phyloP scores from a whole-genome alignment of 2,888 invertebrate genomes.

The Campoletis raptor region DNA sequence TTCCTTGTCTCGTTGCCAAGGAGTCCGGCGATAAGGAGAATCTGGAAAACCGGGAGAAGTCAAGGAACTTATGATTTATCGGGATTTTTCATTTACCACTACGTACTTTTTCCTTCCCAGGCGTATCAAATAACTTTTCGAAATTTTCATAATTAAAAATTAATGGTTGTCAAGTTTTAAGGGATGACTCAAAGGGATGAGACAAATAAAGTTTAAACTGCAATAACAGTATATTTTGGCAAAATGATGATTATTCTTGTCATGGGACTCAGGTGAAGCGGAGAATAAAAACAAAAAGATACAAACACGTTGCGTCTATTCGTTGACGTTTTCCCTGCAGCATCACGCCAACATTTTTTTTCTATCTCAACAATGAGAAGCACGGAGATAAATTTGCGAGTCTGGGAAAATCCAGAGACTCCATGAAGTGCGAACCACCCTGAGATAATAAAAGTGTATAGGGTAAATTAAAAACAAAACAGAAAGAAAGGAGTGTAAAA shows the following conservation, averaged over 20 bases:
- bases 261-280: not conserved
- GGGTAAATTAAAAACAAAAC: conserved; percentile 85
- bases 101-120: no score
- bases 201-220: not conserved
- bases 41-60: no score
- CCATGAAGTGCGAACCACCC: conserved; percentile 24
- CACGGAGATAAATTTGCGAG: conserved; percentile 42
- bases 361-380: conserved; percentile 85
- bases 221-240: not conserved
- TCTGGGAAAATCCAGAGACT: not conserved
- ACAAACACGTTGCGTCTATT: not conserved
- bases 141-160: no score
- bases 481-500: not conserved
- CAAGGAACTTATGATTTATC: no score
- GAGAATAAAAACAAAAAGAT: not conserved
- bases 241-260: not conserved
- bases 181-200: no score
- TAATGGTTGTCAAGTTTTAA: no score
- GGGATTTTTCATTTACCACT: no score
- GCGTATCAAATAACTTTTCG: no score
- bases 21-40: no score
- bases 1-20: no score
- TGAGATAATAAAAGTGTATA: conserved; percentile 83
- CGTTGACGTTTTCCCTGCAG: conserved; percentile 69
- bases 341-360: conserved; percentile 86